These are phyloP conservation scores for Carcinoscorpius rotundicauda DNA, from an alignment of 1,140 invertebrate species.

Conservation along the genomic window DNA sequence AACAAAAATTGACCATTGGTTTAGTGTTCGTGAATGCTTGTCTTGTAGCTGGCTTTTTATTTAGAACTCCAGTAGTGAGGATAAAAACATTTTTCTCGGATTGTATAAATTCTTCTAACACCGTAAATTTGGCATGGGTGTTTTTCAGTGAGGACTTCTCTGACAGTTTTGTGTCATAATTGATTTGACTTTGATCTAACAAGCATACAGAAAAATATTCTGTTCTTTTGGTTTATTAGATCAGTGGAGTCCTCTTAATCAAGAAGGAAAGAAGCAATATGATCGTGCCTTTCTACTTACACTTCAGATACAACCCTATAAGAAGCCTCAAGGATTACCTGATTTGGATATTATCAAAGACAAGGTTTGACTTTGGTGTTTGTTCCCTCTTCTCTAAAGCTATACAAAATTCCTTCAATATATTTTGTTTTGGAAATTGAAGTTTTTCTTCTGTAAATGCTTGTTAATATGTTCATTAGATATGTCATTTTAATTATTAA, in stretches of 20 bases:
- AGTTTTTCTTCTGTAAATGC: no score
- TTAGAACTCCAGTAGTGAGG: neutral
- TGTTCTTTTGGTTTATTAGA: conserved; percentile 36
- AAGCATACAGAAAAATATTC: neutral
- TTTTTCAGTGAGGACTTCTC: neutral
- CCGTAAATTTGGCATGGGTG: neutral
- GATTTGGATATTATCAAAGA: conserved; percentile 47
- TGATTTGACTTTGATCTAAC: neutral
- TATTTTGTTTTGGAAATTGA: no score
- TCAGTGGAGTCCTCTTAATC: conserved; percentile 79
- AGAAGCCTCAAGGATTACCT: conserved; percentile 54
- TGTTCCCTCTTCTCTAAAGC: neutral
- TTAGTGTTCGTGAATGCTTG: no score
- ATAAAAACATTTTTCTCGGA: neutral
- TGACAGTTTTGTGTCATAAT: neutral
- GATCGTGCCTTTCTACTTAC: conserved; percentile 61
- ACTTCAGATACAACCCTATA: conserved; percentile 53
- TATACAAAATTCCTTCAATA: no score
- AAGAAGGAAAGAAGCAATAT: conserved; percentile 58
- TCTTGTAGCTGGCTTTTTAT: conserved; percentile 1
- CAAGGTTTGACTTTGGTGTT: conserved; percentile 25
- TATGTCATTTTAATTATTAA: no score
- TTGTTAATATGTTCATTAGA: no score
- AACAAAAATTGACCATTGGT: no score
- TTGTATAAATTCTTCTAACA: neutral